Percentiles rank a stretch among this genome's conserved stretches.
Conservation (phyloP, 2,113 vertebrate genomes). For the Cariama cristata region DNA sequence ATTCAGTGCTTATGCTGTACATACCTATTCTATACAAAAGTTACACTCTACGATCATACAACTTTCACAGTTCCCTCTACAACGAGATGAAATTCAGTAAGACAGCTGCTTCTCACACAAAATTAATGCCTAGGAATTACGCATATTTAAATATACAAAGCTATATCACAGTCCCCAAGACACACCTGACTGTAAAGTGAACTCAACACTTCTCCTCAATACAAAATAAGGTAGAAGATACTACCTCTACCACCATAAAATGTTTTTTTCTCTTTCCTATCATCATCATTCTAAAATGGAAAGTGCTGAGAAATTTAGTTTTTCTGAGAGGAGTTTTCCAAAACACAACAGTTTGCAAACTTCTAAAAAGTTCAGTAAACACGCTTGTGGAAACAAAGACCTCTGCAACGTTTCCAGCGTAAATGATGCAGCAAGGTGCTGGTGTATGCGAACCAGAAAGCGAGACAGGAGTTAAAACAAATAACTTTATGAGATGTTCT, state of each 20-base stretch:
- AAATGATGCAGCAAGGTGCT: background rate
- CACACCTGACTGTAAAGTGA: background rate
- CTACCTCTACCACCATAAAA: background rate
- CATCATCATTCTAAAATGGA: background rate
- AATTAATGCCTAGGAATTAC: background rate
- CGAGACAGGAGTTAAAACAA: background rate
- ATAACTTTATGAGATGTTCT: background rate
- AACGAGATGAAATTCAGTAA: background rate
- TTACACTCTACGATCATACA: background rate
- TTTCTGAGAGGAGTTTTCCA: background rate
- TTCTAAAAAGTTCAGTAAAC: background rate
- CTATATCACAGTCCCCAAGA: background rate
- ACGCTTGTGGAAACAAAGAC: background rate
- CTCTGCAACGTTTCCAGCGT: background rate
- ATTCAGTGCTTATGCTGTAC: background rate
- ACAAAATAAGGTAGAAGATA: background rate
- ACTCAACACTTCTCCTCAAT: background rate
- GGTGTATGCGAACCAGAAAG: background rate
- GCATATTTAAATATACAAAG: background rate
- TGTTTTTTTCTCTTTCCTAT: background rate
- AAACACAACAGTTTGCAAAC: background rate
- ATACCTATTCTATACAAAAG: background rate
- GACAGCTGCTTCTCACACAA: background rate
- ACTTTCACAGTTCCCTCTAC: background rate
- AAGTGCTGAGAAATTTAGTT: background rate